phyloP scores from a whole-genome alignment of 2,113 vertebrate genomes.

The Panthera tigris region DNA sequence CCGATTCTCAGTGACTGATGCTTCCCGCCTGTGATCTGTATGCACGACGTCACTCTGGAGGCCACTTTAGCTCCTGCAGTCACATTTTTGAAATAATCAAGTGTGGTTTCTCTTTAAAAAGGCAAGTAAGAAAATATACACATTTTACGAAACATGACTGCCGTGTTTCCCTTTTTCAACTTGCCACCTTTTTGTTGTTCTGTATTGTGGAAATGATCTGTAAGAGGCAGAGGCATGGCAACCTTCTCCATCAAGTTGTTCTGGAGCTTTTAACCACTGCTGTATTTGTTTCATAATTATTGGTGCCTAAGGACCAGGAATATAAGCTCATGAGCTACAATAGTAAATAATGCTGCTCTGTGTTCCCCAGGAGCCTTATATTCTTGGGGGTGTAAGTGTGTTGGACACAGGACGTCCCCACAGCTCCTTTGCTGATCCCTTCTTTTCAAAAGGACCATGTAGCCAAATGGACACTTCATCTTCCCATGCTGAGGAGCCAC shows the following conservation, averaged over 20 bases:
- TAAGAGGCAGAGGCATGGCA: too few relatives aligned
- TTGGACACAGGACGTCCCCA: too few relatives aligned
- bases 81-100: not conserved
- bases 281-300: not conserved
- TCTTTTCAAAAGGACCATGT: not conserved
- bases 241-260: not conserved
- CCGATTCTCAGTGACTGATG: too few relatives aligned
- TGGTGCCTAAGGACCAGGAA: not conserved
- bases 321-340: not conserved
- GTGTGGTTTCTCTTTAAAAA: not conserved
- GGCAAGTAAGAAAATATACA: not conserved
- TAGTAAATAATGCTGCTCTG: accelerated
- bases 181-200: not conserved
- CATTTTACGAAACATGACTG: not conserved
- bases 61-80: not conserved
- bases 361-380: not conserved
- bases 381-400: not conserved
- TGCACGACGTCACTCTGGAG: not conserved
- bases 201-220: not conserved
- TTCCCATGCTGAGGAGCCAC: too few relatives aligned
- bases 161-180: not conserved
- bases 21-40: too few relatives aligned
- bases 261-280: too few relatives aligned
- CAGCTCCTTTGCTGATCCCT: not conserved
- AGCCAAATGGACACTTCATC: not conserved